phyloP scores from a whole-genome alignment of 2,888 invertebrate species.

The Anodontia alba region DNA sequence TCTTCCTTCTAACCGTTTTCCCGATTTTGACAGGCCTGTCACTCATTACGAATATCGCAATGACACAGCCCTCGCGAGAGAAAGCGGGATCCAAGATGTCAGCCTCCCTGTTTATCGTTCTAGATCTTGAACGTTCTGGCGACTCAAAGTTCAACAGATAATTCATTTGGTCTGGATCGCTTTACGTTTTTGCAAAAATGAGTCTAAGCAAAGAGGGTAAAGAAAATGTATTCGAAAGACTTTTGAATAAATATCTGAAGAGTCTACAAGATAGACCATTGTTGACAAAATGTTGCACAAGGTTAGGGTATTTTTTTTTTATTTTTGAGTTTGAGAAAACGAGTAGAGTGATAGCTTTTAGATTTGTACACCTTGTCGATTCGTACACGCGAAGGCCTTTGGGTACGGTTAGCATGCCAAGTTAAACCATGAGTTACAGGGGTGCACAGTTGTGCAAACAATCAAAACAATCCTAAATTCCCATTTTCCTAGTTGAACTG shows the following conservation, averaged over 20 bases:
- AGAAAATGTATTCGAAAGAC: constrained; percentile 64
- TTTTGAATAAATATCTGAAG: constrained; percentile 68
- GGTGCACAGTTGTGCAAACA: too few species aligned
- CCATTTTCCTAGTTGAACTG: too few species aligned
- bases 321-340: too few species aligned
- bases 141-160: constrained; percentile 8
- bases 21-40: neutral
- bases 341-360: too few species aligned
- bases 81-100: constrained; percentile 66
- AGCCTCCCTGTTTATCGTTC: constrained; percentile 53
- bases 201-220: constrained; percentile 72
- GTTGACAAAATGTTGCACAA: constrained; percentile 76
- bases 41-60: neutral
- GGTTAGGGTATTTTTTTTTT: constrained; percentile 48
- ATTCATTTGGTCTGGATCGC: too few species aligned
- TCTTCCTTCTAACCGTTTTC: constrained; percentile 13
- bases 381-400: too few species aligned
- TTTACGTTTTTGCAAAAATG: too few species aligned
- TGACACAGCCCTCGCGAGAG: constrained; percentile 22
- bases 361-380: too few species aligned
- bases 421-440: too few species aligned
- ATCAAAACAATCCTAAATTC: too few species aligned
- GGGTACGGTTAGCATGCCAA: too few species aligned
- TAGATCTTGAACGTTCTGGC: constrained; percentile 39
- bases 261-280: constrained; percentile 71